These are phyloP conservation scores for Dastarcus helophoroides DNA, from an alignment of 2,888 invertebrate genomes.

Conservation along the genomic window DNA sequence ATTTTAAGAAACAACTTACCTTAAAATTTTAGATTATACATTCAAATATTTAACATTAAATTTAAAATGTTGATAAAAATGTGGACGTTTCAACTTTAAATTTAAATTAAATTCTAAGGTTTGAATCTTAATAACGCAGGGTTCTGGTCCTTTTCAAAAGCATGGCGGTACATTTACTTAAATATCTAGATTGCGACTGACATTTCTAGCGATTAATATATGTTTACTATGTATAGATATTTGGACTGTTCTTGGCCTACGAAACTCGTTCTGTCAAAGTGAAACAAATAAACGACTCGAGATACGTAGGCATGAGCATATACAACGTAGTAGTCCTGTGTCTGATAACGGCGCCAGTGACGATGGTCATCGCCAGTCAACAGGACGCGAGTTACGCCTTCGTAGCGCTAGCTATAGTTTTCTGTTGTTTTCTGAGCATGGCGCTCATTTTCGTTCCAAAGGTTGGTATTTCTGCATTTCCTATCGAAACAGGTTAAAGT, in stretches of 20 bases:
- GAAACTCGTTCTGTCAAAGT: conserved; percentile 97
- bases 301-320: conserved; percentile 98
- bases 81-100: no score
- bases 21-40: no score
- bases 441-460: conserved; percentile 97
- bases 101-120: no score
- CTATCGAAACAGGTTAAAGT: not conserved
- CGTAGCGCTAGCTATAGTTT: conserved; percentile 89
- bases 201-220: no score
- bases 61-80: no score
- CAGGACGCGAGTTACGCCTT: conserved; percentile 97
- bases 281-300: conserved; percentile 93
- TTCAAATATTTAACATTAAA: no score
- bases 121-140: no score
- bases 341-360: conserved; percentile 95
- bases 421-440: conserved; percentile 97
- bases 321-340: conserved; percentile 98
- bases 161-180: no score
- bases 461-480: conserved; percentile 41
- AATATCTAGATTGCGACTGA: not conserved
- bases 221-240: no score
- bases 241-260: conserved; percentile 95
- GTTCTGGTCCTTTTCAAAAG: no score
- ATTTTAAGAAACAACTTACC: no score
- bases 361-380: conserved; percentile 92